Percentiles rank a stretch among this genome's conserved stretches.
phyloP scores from a whole-genome alignment of 1,140 invertebrate genomes.

The Pogonus chalceus region DNA sequence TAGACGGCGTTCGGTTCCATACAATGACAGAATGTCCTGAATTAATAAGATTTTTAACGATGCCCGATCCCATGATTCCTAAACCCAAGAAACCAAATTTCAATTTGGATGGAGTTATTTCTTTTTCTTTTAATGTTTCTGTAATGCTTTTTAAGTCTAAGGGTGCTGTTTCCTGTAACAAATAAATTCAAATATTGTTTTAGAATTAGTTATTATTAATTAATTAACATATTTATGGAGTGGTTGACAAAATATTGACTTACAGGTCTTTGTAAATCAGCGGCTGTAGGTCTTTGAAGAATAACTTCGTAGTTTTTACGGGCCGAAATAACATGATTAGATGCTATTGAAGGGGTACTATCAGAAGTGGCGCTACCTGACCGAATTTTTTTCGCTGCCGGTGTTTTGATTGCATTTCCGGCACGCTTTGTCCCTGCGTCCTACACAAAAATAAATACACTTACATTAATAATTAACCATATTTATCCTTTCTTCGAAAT shows the following conservation, averaged over 20 bases:
- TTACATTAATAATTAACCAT: no score
- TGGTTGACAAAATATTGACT: conserved; percentile 30
- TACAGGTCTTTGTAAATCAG: conserved; percentile 56
- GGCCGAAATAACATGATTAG: conserved; percentile 11
- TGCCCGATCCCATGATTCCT: conserved; percentile 92
- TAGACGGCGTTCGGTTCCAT: conserved; percentile 87
- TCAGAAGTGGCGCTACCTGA: conserved; percentile 11
- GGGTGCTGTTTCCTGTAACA: conserved; percentile 53
- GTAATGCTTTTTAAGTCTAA: conserved; percentile 69
- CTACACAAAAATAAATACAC: no score
- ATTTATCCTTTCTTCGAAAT: no score
- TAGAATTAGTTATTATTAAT: no score
- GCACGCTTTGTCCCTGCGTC: conserved; percentile 12
- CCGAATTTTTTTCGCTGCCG: conserved; percentile 11
- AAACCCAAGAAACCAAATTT: conserved; percentile 92
- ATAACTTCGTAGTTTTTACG: conserved; percentile 29
- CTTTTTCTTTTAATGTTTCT: conserved; percentile 72
- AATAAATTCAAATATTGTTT: no score
- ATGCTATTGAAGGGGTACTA: conserved; percentile 13
- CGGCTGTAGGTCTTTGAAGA: conserved; percentile 54
- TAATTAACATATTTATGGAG: neutral
- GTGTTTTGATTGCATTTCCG: conserved; percentile 11
- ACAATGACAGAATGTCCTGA: conserved; percentile 88
- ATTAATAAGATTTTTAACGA: conserved; percentile 90
- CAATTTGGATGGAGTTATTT: conserved; percentile 74